Evolutionary conservation across 2,113 vertebrate species (phyloP), one percentile per base, ranked within the genome.

Genomic region (Circaetus gallicus): DNA sequence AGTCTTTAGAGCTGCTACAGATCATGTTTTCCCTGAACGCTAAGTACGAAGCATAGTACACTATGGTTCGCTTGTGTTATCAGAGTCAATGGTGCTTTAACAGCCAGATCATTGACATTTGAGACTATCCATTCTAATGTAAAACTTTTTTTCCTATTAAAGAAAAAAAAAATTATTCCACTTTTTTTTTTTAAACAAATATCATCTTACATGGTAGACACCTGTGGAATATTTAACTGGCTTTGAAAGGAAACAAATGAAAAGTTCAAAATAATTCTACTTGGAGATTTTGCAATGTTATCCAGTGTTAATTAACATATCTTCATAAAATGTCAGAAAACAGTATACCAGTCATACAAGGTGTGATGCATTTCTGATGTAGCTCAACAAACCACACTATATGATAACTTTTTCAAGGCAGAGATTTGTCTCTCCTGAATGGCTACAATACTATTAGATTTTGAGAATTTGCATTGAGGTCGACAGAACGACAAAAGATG

Each of bases 11-110:
- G 67, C 49, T 69, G 72, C 87, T 79, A 16, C 47, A 92, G 53
- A 95, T 89, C 76, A 76, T 58, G 56, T 82, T 97, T 95, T 94
- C 63, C 67, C 78, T 91, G 83, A 74, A 90, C 24, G 14, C 76
- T 79, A 55, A 91, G 43, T 82, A 66, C 66, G 78, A 91, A 61
- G 29, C 42, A 29, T 0, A 34, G 67, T 43, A 32, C 36, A 78
- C 66, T n/a, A 22, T 38, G 69, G 25, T 40, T 85, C 7, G 4
- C 79, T 95, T 82, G 31, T 82, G 53, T 89, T 88, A 70, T 34
- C 86, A 31, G 40, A 67, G 50, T 89, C 78, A 89, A 7, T 61
- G 73, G 26, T 43, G 31, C 38, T 93, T 90, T 85, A 93, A 76
- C 89, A 59, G 55, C 21, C 47, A 93, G 53, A 49, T 91, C 58